phyloP scores from a whole-genome alignment of 1,140 invertebrate species.

The Lepidurus apus region DNA sequence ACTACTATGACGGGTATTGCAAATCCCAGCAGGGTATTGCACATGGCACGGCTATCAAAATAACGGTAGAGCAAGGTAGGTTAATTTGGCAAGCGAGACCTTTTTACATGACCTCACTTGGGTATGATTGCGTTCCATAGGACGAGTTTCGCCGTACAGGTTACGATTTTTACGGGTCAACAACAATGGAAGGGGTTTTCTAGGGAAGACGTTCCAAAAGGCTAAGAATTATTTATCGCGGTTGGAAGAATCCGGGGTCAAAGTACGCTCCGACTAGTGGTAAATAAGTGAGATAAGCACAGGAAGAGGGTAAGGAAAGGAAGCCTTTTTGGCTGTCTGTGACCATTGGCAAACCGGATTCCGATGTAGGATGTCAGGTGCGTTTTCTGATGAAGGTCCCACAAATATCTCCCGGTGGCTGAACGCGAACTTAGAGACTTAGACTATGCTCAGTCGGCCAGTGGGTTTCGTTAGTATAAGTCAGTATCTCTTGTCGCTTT shows the following conservation, averaged over 20 bases:
- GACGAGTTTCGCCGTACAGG: background rate
- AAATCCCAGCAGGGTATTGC: too few relatives aligned
- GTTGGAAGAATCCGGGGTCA: background rate
- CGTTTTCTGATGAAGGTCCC: background rate
- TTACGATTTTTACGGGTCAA: background rate
- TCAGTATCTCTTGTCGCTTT: background rate
- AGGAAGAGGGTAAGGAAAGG: background rate
- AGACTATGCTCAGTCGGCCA: background rate
- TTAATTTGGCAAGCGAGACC: too few relatives aligned
- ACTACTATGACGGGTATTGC: too few relatives aligned
- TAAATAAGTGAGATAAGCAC: background rate
- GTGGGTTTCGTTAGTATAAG: background rate
- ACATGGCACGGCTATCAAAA: too few relatives aligned
- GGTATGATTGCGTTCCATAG: background rate
- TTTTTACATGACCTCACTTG: too few relatives aligned
- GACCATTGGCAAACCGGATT: slow-evolving; percentile 21
- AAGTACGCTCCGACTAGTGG: background rate
- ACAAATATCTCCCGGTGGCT: background rate
- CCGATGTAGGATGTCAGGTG: background rate
- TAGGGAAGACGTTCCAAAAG: background rate
- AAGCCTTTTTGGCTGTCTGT: background rate
- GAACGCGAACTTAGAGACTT: background rate
- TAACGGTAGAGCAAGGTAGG: too few relatives aligned
- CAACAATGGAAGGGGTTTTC: background rate
- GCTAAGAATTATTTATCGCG: background rate